Base-by-base conservation (phyloP, 2,888 invertebrate species). In the Cartodere bifasciata region DNA sequence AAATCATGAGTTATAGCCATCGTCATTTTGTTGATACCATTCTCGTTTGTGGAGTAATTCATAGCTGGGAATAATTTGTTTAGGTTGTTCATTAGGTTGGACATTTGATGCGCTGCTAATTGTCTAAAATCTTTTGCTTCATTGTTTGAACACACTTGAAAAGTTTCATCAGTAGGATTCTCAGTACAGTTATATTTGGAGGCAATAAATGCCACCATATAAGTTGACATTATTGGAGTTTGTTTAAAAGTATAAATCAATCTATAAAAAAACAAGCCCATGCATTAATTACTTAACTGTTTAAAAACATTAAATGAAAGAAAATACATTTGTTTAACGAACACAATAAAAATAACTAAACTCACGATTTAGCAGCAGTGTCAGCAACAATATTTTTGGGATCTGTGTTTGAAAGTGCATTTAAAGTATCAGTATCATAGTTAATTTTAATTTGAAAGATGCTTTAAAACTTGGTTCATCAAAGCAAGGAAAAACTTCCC, bases 1-100 rank as follows among this genome's bases (percentile, higher is more conserved):
- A 90, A 91, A 55, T 91, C 90, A 0, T 91, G 90, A 34, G 92
- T 61, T 0, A 88, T 91, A n/a, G 87, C 78, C 85, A 91, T 84
- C 52, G 92, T 91, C 37, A 84, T 73, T 60, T 90, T 90, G 0
- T 79, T 74, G 29, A 90, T 49, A 0, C 83, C 81, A 50, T 83
- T 90, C 13, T 72, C 87, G 4, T 85, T 72, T n/a, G 74, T 64
- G 9, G 83, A 53, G 0, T 88, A 83, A 43, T 81, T 83, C 1
- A 70, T 63, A 0, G 84, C 76, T 20, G 87, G 80, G n/a, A n/a
- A n/a, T n/a, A n/a, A n/a, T n/a, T n/a, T n/a, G n/a, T n/a, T n/a
- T n/a, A n/a, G n/a, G n/a, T n/a, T n/a, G n/a, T n/a, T n/a, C n/a
- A n/a, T n/a, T n/a, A n/a, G n/a, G n/a, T n/a, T n/a, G n/a, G n/a